Evolutionary conservation across 2,888 invertebrate genomes (phyloP).

Genomic region (Nomada fucata): DNA sequence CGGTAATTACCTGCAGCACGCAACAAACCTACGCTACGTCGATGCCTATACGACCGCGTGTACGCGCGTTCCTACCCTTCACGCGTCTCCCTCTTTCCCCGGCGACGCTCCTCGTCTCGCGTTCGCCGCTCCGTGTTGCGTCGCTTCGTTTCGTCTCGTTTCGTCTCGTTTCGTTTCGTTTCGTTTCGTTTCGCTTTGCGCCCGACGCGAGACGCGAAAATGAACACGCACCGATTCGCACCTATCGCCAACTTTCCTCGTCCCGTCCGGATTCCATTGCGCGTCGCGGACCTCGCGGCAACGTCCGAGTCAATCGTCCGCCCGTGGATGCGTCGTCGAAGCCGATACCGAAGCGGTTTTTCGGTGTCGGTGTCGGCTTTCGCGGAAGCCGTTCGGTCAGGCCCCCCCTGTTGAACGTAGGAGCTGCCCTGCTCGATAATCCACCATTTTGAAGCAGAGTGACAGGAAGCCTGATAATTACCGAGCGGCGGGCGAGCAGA

Average conservation of each 20-base stretch:
- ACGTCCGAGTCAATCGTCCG: too few relatives aligned
- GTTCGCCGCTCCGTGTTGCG: not conserved
- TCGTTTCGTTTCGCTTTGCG: not conserved
- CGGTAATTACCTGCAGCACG: slow-evolving; percentile 83
- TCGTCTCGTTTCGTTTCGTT: not conserved
- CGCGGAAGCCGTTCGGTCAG: slow-evolving; percentile 32
- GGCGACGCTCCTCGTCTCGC: not conserved
- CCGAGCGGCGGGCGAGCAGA: slow-evolving; percentile 49
- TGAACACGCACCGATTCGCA: slow-evolving; percentile 17
- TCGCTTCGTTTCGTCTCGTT: not conserved
- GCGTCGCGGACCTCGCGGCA: not conserved
- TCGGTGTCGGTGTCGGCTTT: slow-evolving; percentile 14
- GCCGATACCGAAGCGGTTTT: not conserved
- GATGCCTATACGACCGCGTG: slow-evolving; percentile 36
- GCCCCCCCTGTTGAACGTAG: slow-evolving; percentile 13
- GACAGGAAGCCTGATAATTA: slow-evolving; percentile 73
- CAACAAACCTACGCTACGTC: slow-evolving; percentile 71
- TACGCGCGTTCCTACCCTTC: slow-evolving; percentile 14
- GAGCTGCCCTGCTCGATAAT: slow-evolving; percentile 43
- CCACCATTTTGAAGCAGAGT: slow-evolving; percentile 70
- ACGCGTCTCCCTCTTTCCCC: not conserved
- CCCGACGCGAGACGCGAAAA: not conserved
- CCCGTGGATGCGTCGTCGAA: too few relatives aligned
- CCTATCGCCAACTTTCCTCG: not conserved
- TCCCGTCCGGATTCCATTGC: not conserved